Conservation (phyloP, 2,888 invertebrate genomes). For the Eupithecia vulgata region DNA sequence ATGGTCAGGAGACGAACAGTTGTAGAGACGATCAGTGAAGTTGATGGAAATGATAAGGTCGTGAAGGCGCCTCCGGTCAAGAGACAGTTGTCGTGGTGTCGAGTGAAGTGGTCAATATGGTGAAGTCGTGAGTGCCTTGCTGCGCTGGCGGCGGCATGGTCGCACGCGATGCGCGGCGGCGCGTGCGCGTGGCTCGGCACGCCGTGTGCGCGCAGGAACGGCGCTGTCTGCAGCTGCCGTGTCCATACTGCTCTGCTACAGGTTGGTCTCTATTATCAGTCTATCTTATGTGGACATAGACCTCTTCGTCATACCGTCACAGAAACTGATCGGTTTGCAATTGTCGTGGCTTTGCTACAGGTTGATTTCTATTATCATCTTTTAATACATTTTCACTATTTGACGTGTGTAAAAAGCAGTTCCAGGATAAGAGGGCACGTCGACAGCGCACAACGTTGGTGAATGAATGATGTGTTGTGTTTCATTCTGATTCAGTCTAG, state of each 20-base stretch:
- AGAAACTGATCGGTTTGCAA: slow-evolving; percentile 77
- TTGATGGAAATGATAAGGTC: background rate
- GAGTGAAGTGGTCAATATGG: slow-evolving; percentile 2
- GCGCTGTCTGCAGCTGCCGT: slow-evolving; percentile 76
- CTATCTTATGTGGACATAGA: too few relatives aligned
- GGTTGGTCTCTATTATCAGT: slow-evolving; percentile 35
- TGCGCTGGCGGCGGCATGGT: slow-evolving; percentile 62
- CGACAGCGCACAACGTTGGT: too few relatives aligned
- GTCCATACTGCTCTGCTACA: slow-evolving; percentile 76
- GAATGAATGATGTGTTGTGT: background rate
- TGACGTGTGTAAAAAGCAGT: background rate
- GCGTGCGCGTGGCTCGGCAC: slow-evolving; percentile 80
- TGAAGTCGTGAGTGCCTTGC: slow-evolving; percentile 24
- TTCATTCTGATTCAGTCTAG: too few relatives aligned
- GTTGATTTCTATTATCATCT: slow-evolving; percentile 47
- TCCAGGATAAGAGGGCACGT: background rate
- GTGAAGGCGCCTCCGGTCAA: background rate
- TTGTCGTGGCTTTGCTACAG: slow-evolving; percentile 74
- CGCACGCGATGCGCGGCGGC: slow-evolving; percentile 77
- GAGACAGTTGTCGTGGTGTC: background rate
- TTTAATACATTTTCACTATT: background rate
- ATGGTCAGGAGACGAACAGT: background rate
- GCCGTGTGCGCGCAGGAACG: slow-evolving; percentile 80
- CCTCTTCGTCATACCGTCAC: slow-evolving; percentile 48
- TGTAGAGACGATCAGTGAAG: background rate